Conservation (phyloP, 37 sponge, comb jelly and placozoan genomes). For the Haliclona indistincta region DNA sequence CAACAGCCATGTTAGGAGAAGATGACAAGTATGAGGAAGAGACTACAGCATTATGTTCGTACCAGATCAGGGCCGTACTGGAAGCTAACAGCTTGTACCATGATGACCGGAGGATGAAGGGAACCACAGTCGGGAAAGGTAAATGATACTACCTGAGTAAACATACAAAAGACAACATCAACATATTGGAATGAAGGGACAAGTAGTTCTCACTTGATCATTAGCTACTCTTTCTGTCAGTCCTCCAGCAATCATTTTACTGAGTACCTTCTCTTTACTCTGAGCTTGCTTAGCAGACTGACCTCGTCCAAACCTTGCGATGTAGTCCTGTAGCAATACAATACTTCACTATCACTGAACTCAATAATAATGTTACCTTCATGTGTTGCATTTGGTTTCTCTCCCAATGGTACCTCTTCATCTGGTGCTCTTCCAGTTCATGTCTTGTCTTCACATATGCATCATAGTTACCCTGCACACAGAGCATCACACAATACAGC, state of each 20-base stretch:
- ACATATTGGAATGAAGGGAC: not conserved
- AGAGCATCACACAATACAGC: not conserved
- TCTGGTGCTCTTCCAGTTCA: constrained; percentile 96
- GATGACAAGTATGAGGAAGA: not conserved
- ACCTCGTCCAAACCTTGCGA: constrained; percentile 94
- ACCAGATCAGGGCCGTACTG: constrained; percentile 42
- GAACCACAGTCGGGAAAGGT: constrained; percentile 90
- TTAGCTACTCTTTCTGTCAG: constrained; percentile 83
- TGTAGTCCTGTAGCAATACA: constrained; percentile 74
- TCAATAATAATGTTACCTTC: constrained; percentile 71
- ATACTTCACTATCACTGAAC: too few species aligned
- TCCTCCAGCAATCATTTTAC: constrained; percentile 94
- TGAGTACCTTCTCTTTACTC: constrained; percentile 94
- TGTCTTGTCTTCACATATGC: constrained; percentile 78
- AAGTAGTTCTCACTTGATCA: constrained; percentile 75
- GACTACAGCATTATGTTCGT: not conserved
- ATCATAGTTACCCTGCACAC: constrained; percentile 91
- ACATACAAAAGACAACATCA: not conserved
- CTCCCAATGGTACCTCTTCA: constrained; percentile 97
- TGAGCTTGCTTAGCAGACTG: constrained; percentile 91
- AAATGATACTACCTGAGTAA: constrained; percentile 62
- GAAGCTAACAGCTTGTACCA: constrained; percentile 93
- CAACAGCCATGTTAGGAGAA: not conserved
- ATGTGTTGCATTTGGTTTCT: constrained; percentile 95
- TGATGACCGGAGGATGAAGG: constrained; percentile 92